Evolutionary conservation across 37 sponge, comb jelly and placozoan species (phyloP).

Genomic region (Theonella swinhoei): DNA sequence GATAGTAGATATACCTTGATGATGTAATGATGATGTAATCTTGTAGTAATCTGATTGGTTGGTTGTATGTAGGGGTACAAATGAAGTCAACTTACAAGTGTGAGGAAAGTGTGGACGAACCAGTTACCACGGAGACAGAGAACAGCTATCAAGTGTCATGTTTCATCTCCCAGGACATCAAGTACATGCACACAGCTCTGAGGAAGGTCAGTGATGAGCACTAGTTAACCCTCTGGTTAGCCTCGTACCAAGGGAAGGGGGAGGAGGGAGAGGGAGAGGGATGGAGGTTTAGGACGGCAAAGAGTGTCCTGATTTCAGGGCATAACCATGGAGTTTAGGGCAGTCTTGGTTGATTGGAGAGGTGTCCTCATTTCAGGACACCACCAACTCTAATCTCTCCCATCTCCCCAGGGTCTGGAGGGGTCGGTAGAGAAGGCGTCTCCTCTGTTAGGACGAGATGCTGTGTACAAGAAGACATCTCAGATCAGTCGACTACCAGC

Average conservation of each 20-base stretch:
- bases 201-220: conserved; percentile 50
- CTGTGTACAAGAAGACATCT: conserved; percentile 88
- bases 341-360: too few relatives aligned
- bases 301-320: too few relatives aligned
- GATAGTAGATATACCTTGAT: conserved; percentile 2
- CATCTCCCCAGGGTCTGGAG: conserved; percentile 71
- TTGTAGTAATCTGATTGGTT: conserved; percentile 1
- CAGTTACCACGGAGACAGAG: conserved; percentile 69
- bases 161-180: conserved; percentile 89
- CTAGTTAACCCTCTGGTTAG: too few relatives aligned
- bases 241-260: too few relatives aligned
- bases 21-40: background rate
- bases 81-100: conserved; percentile 71
- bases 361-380: too few relatives aligned
- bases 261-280: too few relatives aligned
- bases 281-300: too few relatives aligned
- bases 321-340: too few relatives aligned
- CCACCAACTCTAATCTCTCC: background rate
- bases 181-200: conserved; percentile 85
- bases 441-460: conserved; percentile 78
- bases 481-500: conserved; percentile 81
- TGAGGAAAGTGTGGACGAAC: conserved; percentile 76
- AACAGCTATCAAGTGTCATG: conserved; percentile 81
- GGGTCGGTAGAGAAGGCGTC: conserved; percentile 86
- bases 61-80: conserved; percentile 34